Evolutionary conservation across 2,888 invertebrate species (phyloP).

Genomic region (Acanthosepion esculentum): DNA sequence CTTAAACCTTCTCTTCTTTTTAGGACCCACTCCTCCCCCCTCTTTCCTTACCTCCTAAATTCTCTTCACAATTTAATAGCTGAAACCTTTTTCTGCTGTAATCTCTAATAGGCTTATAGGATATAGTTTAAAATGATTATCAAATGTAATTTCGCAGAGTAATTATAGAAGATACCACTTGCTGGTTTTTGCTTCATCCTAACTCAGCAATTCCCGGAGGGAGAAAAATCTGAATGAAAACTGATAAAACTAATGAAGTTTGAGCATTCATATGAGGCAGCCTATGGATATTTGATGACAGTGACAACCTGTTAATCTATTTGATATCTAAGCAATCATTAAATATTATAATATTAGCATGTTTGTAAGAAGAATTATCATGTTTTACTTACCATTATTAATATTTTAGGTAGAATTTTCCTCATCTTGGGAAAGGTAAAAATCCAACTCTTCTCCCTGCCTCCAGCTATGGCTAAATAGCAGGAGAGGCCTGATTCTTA

Average conservation of each 20-base stretch:
- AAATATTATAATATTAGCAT: background rate
- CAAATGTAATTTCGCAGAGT: background rate
- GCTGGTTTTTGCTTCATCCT: background rate
- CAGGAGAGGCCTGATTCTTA: no score
- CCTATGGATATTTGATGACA: background rate
- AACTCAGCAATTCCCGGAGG: background rate
- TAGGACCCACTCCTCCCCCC: background rate
- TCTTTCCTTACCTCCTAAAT: background rate
- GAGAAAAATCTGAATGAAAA: background rate
- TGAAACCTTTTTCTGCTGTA: background rate
- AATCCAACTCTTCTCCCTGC: no score
- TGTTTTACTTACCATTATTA: no score
- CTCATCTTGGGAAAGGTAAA: no score
- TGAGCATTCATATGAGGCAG: background rate
- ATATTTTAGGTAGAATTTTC: no score
- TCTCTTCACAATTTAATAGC: background rate
- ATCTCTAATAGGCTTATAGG: constrained; percentile 2
- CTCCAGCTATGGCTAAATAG: no score
- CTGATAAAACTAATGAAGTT: constrained; percentile 33
- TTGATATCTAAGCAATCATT: background rate
- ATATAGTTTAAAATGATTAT: constrained; percentile 33
- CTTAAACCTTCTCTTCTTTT: background rate
- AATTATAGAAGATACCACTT: background rate
- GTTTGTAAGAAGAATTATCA: background rate
- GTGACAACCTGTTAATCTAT: background rate